Conservation (phyloP, 2,888 invertebrate genomes). For the Chymomyza amoena region DNA sequence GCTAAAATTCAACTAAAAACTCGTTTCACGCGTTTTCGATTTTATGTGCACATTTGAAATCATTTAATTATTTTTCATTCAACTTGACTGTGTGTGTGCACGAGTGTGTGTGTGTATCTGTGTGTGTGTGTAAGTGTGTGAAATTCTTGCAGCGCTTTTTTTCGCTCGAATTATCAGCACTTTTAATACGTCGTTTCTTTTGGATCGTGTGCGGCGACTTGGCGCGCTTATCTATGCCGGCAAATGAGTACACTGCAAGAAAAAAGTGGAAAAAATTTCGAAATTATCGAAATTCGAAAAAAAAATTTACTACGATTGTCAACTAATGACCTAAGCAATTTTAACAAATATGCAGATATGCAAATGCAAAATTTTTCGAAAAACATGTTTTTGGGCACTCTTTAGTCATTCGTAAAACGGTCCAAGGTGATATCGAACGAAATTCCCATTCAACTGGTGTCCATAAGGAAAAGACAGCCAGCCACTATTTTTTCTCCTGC, state of each 20-base stretch:
- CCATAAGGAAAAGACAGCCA: too few species aligned
- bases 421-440: too few species aligned
- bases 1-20: slow-evolving; percentile 68
- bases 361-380: too few species aligned
- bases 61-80: neutral
- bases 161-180: slow-evolving; percentile 51
- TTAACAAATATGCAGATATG: too few species aligned
- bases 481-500: too few species aligned
- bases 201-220: slow-evolving; percentile 35
- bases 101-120: neutral
- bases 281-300: too few species aligned
- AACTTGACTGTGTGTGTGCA: slow-evolving; percentile 8
- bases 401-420: too few species aligned
- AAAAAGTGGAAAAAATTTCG: neutral
- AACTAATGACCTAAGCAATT: neutral
- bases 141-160: slow-evolving; percentile 63
- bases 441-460: too few species aligned
- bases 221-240: slow-evolving; percentile 44
- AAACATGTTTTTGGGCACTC: too few species aligned
- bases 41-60: slow-evolving; percentile 46
- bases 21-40: slow-evolving; percentile 63
- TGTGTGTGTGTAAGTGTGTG: slow-evolving; percentile 9
- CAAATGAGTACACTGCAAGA: slow-evolving; percentile 28
- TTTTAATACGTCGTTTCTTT: slow-evolving; percentile 70
- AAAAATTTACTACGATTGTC: too few species aligned